Conservation (phyloP, 2,797 vertebrate species). For the Distichodus sexfasciatus region DNA sequence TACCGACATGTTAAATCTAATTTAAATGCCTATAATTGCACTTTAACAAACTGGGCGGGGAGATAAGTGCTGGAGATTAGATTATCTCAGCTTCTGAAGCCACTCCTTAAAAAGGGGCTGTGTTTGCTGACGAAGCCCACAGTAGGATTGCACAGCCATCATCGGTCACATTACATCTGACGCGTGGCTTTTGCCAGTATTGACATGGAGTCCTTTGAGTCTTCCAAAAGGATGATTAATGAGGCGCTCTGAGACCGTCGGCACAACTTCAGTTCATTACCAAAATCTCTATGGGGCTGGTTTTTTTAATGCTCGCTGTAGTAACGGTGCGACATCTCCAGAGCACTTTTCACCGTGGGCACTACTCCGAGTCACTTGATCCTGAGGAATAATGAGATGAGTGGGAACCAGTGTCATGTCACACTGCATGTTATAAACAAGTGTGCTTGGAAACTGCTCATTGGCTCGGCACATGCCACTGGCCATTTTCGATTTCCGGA, state of each 20-base stretch:
- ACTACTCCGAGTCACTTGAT: not conserved
- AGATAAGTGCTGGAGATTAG: slow-evolving; percentile 23
- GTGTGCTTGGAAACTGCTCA: not conserved
- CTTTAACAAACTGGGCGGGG: slow-evolving; percentile 29
- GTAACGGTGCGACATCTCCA: not conserved
- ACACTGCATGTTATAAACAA: not conserved
- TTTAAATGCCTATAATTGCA: slow-evolving; percentile 27
- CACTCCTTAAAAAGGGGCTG: not conserved
- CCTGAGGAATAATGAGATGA: slow-evolving; percentile 1
- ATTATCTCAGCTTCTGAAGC: not conserved
- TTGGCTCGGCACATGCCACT: not conserved
- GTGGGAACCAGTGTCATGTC: not conserved
- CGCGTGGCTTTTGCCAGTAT: slow-evolving; percentile 7
- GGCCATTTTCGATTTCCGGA: not conserved
- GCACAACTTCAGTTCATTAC: slow-evolving; percentile 3
- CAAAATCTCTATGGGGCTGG: not conserved
- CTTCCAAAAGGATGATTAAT: slow-evolving; percentile 4
- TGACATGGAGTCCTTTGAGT: slow-evolving; percentile 10
- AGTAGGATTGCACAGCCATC: not conserved
- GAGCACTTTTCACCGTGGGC: not conserved
- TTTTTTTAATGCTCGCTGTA: not conserved
- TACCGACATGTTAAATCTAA: slow-evolving; percentile 32
- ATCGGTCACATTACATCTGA: not conserved
- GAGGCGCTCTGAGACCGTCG: slow-evolving; percentile 12
- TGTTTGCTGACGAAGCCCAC: not conserved